A percentile compares a stretch with the other conserved stretches of the same genome.
Evolutionary conservation across 2,888 invertebrate genomes (phyloP).

Genomic region (Meandrusa payeni): DNA sequence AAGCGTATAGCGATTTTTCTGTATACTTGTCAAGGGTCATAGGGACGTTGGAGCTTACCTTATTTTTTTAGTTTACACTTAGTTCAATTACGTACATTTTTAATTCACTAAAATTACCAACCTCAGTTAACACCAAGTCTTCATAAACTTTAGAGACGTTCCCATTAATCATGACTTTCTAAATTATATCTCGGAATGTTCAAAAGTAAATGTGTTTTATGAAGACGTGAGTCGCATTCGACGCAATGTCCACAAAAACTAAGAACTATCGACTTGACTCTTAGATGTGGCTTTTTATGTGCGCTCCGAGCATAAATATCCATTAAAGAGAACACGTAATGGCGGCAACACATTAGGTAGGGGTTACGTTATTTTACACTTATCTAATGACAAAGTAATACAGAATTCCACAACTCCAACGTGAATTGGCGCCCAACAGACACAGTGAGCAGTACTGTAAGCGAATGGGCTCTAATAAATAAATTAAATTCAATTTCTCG

Average conservation of each 20-base stretch:
- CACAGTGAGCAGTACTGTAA: slow-evolving; percentile 2
- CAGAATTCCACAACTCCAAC: slow-evolving; percentile 11
- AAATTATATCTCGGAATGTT: slow-evolving; percentile 26
- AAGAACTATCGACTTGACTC: slow-evolving; percentile 47
- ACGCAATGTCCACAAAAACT: slow-evolving; percentile 26
- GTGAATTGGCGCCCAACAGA: slow-evolving; percentile 7
- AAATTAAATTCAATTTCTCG: slow-evolving; percentile 20
- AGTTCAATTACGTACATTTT: too few relatives aligned
- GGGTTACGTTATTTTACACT: slow-evolving; percentile 49
- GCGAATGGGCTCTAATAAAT: slow-evolving; percentile 18
- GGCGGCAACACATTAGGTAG: slow-evolving; percentile 55
- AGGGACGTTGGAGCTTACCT: too few relatives aligned
- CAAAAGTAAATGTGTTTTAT: slow-evolving; percentile 15
- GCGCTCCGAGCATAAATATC: slow-evolving; percentile 61
- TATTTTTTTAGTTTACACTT: too few relatives aligned
- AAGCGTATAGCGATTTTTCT: too few relatives aligned
- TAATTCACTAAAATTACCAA: too few relatives aligned
- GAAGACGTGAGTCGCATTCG: slow-evolving; percentile 12
- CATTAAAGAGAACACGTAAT: slow-evolving; percentile 60
- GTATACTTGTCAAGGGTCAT: too few relatives aligned
- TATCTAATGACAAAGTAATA: slow-evolving; percentile 15
- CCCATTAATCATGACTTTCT: slow-evolving; percentile 17
- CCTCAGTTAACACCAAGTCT: too few relatives aligned
- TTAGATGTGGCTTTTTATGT: slow-evolving; percentile 63
- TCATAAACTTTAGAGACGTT: not conserved